Evolutionary conservation across 1,140 invertebrate species (phyloP), one percentile per base, ranked within the genome.

Genomic region (Catajapyx aquilonaris): DNA sequence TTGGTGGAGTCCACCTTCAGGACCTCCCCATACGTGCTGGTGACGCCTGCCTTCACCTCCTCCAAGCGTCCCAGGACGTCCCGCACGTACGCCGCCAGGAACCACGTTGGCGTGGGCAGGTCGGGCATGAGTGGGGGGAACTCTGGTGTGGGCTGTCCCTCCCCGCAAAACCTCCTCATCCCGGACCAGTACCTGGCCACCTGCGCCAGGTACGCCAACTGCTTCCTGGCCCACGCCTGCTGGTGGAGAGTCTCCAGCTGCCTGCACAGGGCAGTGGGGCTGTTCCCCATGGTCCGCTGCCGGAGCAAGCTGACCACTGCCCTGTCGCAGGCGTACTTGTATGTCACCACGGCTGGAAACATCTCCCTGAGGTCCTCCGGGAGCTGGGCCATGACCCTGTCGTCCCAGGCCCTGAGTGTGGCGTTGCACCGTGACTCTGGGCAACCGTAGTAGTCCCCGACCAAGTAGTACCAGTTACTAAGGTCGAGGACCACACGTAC

Each of bases 1-100:
- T 39, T 38, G 11, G 38, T 39, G 4, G 31, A 39, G 11, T 35
- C 38, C 10, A 39, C 36, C 18, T 37, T 39, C 17, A 39, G 34
- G 4, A 39, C 25, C 11, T 9, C 15, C 4, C 38, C 38, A 28
- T 37, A 39, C 3, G 36, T 18, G 10, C 25, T 31, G 10, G 37
- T 38, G 7, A 32, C 20, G 4, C 16, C 3, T n/a, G n/a, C n/a
- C n/a, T n/a, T n/a, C n/a, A n/a, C n/a, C n/a, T n/a, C n/a, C n/a
- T n/a, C n/a, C n/a, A 11, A 15, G 10, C 37, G 37, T 7, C 17
- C 30, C 37, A 25, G 33, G 10, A 38, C 25, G 16, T 38, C 37
- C n/a, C 37, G 9, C 7, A 38, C 37, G 16, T 38, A 38, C 7
- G 23, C 20, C 7, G 37, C 9, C 3, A 38, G 23, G 4, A 38